A percentile compares a stretch with the other conserved stretches of the same genome.
These are phyloP conservation scores for Wiebesia pumilae DNA, from an alignment of 1,140 invertebrate genomes.

Conservation along the genomic window DNA sequence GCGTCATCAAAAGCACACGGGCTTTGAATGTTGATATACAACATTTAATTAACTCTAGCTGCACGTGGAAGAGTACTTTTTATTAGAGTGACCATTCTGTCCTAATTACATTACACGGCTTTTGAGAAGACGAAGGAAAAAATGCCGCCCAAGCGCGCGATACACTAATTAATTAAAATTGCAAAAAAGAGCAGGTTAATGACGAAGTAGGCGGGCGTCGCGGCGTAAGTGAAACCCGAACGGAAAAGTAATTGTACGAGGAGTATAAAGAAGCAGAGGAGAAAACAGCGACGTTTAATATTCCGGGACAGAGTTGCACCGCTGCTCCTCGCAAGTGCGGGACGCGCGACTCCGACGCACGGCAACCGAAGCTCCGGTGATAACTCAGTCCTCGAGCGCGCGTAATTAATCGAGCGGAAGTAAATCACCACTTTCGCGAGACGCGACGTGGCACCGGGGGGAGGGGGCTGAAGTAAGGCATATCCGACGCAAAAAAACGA, in stretches of 20 bases:
- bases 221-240: constrained; percentile 47
- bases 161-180: constrained; percentile 50
- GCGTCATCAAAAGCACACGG: constrained; percentile 11
- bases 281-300: constrained; percentile 54
- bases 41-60: constrained; percentile 44
- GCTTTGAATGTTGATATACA: constrained; percentile 41
- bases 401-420: constrained; percentile 61
- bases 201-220: constrained; percentile 20
- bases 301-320: constrained; percentile 4
- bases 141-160: not conserved
- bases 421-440: constrained; percentile 59
- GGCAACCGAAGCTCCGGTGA: constrained; percentile 43
- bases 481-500: constrained; percentile 57
- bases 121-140: constrained; percentile 6
- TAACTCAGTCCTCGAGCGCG: constrained; percentile 49
- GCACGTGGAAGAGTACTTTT: constrained; percentile 31
- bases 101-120: constrained; percentile 44
- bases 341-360: not conserved
- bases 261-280: not conserved
- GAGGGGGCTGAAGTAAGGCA: constrained; percentile 17
- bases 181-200: constrained; percentile 24
- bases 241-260: constrained; percentile 50
- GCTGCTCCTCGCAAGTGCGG: not conserved
- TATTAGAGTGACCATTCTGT: constrained; percentile 15
- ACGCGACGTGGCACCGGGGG: not conserved